phyloP scores from a whole-genome alignment of 2,797 vertebrate genomes.

The Triplophysa yarkandensis region DNA sequence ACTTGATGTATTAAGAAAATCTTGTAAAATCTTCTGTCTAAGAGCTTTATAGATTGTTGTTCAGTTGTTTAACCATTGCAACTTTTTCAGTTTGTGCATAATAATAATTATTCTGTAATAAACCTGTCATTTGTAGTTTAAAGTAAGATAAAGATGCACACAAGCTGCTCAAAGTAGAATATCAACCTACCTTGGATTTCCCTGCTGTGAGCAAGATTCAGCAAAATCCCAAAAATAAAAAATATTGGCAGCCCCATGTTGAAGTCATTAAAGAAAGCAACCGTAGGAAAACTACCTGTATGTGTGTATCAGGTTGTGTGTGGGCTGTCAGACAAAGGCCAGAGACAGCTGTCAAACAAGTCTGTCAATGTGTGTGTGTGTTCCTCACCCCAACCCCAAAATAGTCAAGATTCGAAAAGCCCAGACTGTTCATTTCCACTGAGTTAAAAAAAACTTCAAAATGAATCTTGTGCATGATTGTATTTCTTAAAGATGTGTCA shows the following conservation, averaged over 20 bases:
- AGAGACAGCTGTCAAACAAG: constrained; percentile 39
- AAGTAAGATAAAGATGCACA: not conserved
- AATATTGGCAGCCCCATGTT: constrained; percentile 70
- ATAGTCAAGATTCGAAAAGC: constrained; percentile 32
- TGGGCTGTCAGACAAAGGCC: constrained; percentile 36
- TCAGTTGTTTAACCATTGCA: not conserved
- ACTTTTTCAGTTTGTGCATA: not conserved
- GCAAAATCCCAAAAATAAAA: constrained; percentile 68
- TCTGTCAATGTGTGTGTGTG: constrained; percentile 38
- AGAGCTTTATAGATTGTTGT: not conserved
- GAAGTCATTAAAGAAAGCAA: constrained; percentile 61
- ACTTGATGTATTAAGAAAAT: not conserved
- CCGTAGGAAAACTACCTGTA: constrained; percentile 35
- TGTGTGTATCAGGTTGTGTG: constrained; percentile 38
- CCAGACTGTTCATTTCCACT: constrained; percentile 26
- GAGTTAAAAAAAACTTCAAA: constrained; percentile 1
- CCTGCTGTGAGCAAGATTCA: constrained; percentile 67
- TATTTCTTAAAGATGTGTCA: not conserved
- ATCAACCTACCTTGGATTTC: constrained; percentile 71
- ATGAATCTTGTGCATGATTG: not conserved
- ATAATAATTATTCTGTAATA: not conserved
- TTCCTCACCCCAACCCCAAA: constrained; percentile 67
- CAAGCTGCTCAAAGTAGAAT: not conserved
- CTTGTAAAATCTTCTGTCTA: not conserved
- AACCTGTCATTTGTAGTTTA: not conserved